Base-by-base conservation (phyloP, 1,140 invertebrate species). In the Lineus longissimus region DNA sequence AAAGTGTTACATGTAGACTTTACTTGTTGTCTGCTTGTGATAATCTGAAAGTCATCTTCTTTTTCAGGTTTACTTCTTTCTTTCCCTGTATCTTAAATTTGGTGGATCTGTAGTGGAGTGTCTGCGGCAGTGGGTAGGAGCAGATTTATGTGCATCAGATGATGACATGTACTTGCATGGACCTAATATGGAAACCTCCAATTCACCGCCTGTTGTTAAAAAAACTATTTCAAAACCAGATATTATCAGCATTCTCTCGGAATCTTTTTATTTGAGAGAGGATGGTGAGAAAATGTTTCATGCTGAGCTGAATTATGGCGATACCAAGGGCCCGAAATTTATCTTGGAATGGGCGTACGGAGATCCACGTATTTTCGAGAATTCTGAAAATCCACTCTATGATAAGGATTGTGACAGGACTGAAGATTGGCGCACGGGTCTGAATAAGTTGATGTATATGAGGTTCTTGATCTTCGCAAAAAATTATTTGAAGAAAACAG, bases 41-140 rank as follows among this genome's bases (percentile, higher is more conserved):
- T 0, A 23, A 17, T 17, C 17, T 45, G 27, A 15, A 2, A 25
- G 40, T 19, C 30, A 23, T 47, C 54, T 29, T 56, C 6, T 17
- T 43, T 65, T 67, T 31, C 65, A 73, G 72, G 72, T 74, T 25
- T 75, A 75, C 60, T 61, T 74, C 33, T 60, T 75, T 23, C 65
- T 66, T 65, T 70, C 74, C n/a, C 68, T 75, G 2, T 75, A 72
- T 63, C 62, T 75, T 55, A 67, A 70, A 36, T 74, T 75, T 67
- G 72, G 74, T 58, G 72, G 74, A 25, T 74, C 72, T 19, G 68
- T 73, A 11, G 70, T 68, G 55, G 65, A 68, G 6, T 75, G 72
- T 69, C 62, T 75, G 58, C 65, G 61, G 27, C 55, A 57, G 2
- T 75, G 74, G 74, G 68, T 69, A 57, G 70, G 71, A 27, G 70